Evolutionary conservation across 2,888 invertebrate species (phyloP), one percentile per base, ranked within the genome.

Genomic region (Odontocolon sp.): DNA sequence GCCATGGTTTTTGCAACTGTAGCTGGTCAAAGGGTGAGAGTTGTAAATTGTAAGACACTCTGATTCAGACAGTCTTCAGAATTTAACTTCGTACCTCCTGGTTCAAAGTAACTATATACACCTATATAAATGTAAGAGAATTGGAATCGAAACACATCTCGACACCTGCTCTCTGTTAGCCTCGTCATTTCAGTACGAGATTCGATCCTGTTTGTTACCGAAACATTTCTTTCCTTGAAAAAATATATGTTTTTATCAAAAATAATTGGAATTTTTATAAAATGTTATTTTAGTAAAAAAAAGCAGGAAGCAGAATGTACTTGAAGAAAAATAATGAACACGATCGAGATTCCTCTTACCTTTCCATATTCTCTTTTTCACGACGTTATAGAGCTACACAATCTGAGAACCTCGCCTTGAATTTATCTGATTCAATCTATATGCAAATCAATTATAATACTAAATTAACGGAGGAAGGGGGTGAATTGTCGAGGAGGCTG

Each of bases 391-490:
- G 23, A 31, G 40, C 21, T 33, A 40, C 42, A 54, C 9, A 70
- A 63, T 63, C 52, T 54, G 11, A 54, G 69, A 61, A 63, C 31
- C 42, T 77, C 76, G 77, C 77, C 80, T 78, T 79, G 78, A 82
- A 87, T 87, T 87, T 85, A 87, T 86, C 85, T 81, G 85, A 84
- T 87, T 87, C 87, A 86, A 87, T 88, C 84, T 88, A 87, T 87
- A 88, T 88, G 87, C 86, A 87, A 87, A 88, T 87, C 85, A 87
- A 87, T 87, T 87, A 87, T 86, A 86, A 87, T 86, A 84, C 81
- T 87, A 84, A 88, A 87, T 88, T 86, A 87, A 86, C 85, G 83
- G 77, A 61, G 80, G 78, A 78, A 81, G 77, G 77, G 76, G 82
- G 70, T 80, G 79, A 79, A 72, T 77, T 67, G 71, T 40, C 78